Evolutionary conservation across 2,888 invertebrate genomes (phyloP).

Genomic region (Sphaerophoria taeniata): DNA sequence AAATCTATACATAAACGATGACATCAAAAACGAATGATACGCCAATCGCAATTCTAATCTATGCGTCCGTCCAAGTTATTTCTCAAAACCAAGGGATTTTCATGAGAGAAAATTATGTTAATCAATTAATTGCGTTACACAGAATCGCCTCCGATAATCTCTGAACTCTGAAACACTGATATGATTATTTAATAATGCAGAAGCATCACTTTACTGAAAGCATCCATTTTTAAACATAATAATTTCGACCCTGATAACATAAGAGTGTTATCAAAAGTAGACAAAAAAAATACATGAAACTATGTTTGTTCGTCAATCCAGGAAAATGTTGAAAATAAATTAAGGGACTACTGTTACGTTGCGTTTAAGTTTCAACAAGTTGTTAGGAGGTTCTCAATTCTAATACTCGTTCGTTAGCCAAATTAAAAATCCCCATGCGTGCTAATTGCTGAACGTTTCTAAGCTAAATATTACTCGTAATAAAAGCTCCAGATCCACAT

Average conservation of each 20-base stretch:
- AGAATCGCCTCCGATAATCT: slow-evolving; percentile 4
- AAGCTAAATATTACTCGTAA: not conserved
- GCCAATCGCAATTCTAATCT: too few relatives aligned
- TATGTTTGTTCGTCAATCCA: too few relatives aligned
- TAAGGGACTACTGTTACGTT: too few relatives aligned
- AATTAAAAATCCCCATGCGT: not conserved
- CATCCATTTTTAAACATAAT: not conserved
- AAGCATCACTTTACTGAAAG: not conserved
- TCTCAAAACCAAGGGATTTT: too few relatives aligned
- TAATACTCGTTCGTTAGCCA: too few relatives aligned
- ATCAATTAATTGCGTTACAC: slow-evolving; percentile 18
- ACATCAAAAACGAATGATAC: too few relatives aligned
- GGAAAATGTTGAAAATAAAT: too few relatives aligned
- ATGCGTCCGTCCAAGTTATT: too few relatives aligned
- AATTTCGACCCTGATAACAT: not conserved
- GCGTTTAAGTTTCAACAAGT: too few relatives aligned
- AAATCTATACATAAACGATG: too few relatives aligned
- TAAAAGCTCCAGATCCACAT: not conserved
- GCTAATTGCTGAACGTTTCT: not conserved
- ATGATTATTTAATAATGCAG: not conserved
- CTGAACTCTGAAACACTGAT: slow-evolving; percentile 4
- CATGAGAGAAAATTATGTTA: not conserved
- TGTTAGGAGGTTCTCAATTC: too few relatives aligned
- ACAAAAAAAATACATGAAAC: too few relatives aligned
- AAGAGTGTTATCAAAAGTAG: not conserved